phyloP scores from a whole-genome alignment of 92 coral and sea anemone genomes.

The Paragorgia papillata region DNA sequence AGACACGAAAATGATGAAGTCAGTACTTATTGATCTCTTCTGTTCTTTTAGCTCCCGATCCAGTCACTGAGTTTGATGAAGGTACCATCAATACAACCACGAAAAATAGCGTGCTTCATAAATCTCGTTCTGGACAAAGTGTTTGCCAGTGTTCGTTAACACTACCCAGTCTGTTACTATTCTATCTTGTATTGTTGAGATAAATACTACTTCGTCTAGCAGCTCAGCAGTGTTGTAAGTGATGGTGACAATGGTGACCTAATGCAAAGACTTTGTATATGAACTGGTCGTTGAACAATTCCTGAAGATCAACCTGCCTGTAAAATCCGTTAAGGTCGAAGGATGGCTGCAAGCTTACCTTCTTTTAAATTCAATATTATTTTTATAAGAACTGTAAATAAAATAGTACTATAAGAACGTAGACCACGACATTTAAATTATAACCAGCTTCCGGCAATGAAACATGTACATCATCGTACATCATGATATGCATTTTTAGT shows the following conservation, averaged over 20 bases:
- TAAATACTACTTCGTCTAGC: not conserved
- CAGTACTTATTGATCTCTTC: no score
- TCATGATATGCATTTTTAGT: no score
- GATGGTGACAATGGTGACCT: not conserved
- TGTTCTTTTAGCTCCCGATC: no score
- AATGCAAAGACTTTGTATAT: not conserved
- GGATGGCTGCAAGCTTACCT: not conserved
- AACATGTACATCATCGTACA: no score
- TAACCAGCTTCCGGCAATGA: no score
- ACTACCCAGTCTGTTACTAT: not conserved
- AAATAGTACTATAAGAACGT: no score
- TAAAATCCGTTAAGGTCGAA: not conserved
- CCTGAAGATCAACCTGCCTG: constrained; percentile 1
- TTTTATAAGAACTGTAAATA: constrained; percentile 38
- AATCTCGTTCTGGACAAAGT: not conserved
- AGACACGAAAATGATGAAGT: no score
- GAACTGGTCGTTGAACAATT: not conserved
- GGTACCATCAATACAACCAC: not conserved
- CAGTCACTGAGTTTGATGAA: no score
- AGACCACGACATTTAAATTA: no score
- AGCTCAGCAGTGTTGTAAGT: not conserved
- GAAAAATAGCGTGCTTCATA: not conserved
- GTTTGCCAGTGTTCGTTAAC: not conserved
- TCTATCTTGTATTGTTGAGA: constrained; percentile 9
- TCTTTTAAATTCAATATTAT: constrained; percentile 3